These are phyloP conservation scores for Oryzias celebensis DNA, from an alignment of 2,113 vertebrate species.

Conservation along the genomic window DNA sequence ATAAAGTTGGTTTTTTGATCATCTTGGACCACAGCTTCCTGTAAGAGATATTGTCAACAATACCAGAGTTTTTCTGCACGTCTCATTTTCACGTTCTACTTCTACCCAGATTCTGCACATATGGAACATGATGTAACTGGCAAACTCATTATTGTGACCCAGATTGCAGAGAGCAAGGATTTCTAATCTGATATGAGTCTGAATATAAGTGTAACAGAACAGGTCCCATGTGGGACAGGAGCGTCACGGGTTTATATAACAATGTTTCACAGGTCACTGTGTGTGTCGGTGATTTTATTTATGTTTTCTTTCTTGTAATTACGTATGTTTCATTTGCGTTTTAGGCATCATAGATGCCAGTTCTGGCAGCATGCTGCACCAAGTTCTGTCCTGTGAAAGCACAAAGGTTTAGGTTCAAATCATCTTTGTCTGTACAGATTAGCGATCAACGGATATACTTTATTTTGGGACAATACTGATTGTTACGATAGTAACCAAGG, in stretches of 20 bases:
- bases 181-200: constrained; percentile 52
- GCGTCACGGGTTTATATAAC: neutral
- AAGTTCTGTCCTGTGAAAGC: too few species aligned
- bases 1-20: neutral
- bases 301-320: neutral
- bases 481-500: too few species aligned
- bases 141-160: constrained; percentile 62
- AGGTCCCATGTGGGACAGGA: constrained; percentile 1
- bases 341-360: too few species aligned
- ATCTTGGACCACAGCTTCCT: neutral
- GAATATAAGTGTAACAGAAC: constrained; percentile 47
- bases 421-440: too few species aligned
- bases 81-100: constrained; percentile 5
- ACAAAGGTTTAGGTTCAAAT: too few species aligned
- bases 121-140: constrained; percentile 52
- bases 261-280: neutral
- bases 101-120: constrained; percentile 39
- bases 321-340: neutral
- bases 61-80: neutral
- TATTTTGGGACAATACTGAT: too few species aligned
- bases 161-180: constrained; percentile 46
- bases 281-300: neutral
- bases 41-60: constrained; percentile 9
- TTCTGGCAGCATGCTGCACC: too few species aligned
- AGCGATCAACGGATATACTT: too few species aligned